Evolutionary conservation across 2,113 vertebrate species (phyloP), one percentile per base, ranked within the genome.

Genomic region (Blennius ocellaris): DNA sequence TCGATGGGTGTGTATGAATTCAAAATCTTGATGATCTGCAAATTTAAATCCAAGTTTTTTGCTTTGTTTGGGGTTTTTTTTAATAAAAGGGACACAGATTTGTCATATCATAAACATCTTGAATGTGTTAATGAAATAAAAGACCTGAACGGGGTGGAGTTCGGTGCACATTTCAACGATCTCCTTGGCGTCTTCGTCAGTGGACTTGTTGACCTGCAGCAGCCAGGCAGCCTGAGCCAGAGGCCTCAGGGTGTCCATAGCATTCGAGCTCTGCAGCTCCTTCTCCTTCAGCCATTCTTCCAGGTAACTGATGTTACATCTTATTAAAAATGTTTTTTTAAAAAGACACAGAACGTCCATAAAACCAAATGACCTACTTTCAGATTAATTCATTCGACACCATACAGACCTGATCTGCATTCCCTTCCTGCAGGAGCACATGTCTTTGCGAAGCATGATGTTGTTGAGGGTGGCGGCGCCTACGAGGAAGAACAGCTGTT

Each of bases 261-360:
- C 94, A 21, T 89, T 89, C 61, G 94, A 93, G 80, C 85, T 93
- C 52, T 96, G 96, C 52, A 99, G 90, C 17, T 94, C 96, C 87
- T 98, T 97, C 61, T 98, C 97, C 84, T 97, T 97, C 72, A 99
- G 93, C 98, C 98, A 99, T 89, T 99, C 98, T 89, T 99, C 98
- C 70, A 99, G 89, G 74, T 97, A 99, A 90, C 98, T 99, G 90
- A 99, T 97, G 78, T 99, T 99, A 88, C 97, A 99, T 70, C 98
- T 99, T 76, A 10, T n/a, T n/a, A 66, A 38, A 11, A 49, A 30
- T 30, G 21, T 30, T 30, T 30, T 30, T 30, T 30, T 30, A 30
- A 30, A 2, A 30, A 30, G 21, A 30, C 21, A 51, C 8, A 82
- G 8, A 60, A 1, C 30, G 8, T 9, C 37, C 47, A n/a, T 61